Evolutionary conservation across 2,888 invertebrate genomes (phyloP).

Genomic region (Lucinisca nassula): DNA sequence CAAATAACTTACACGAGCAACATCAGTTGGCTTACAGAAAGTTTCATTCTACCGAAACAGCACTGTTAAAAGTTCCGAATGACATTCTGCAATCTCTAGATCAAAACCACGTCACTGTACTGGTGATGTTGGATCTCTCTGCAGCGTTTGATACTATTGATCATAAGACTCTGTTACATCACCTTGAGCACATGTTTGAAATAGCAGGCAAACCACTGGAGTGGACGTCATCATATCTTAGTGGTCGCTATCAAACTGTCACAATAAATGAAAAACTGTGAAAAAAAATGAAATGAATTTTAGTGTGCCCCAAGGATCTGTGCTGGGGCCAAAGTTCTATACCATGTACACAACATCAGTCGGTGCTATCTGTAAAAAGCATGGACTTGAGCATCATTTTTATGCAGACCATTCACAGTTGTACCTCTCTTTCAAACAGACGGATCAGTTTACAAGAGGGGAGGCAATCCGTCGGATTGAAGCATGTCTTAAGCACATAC

Average conservation of each 20-base stretch:
- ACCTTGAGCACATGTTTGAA: conserved; percentile 7
- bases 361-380: conserved; percentile 17
- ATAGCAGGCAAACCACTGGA: conserved; percentile 23
- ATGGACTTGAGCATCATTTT: neutral
- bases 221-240: conserved; percentile 27
- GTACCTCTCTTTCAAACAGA: conserved; percentile 19
- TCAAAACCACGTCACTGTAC: conserved; percentile 21
- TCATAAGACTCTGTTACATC: conserved; percentile 11
- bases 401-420: neutral
- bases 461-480: neutral
- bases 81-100: conserved; percentile 33
- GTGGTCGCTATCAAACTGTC: conserved; percentile 28
- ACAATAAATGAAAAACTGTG: conserved; percentile 8
- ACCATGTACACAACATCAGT: conserved; percentile 4
- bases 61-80: conserved; percentile 26
- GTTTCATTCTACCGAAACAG: conserved; percentile 41
- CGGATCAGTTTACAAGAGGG: neutral
- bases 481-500: conserved; percentile 13
- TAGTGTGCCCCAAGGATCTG: neutral
- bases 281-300: neutral
- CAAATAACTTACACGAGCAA: conserved; percentile 15
- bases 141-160: conserved; percentile 31
- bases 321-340: neutral
- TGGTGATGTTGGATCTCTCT: conserved; percentile 35
- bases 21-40: conserved; percentile 21